Base-by-base conservation (phyloP, 2,113 vertebrate species). In the Brachypteracias leptosomus region DNA sequence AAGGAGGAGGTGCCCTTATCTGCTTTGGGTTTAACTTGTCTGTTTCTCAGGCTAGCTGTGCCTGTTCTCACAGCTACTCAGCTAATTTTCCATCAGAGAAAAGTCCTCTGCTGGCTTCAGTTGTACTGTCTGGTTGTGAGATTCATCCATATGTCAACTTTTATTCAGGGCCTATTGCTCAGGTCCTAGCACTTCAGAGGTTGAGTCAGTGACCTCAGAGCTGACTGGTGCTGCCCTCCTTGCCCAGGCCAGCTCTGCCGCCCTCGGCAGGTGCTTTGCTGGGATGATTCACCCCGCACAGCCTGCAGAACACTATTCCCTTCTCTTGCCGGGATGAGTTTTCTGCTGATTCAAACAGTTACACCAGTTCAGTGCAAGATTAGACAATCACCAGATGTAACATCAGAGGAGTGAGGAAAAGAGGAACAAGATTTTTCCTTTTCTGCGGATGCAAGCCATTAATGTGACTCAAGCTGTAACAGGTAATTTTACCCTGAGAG, bases 261-360 rank as follows among this genome's bases (percentile, higher is more conserved):
- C 33, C 16, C 63, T 62, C 9, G 3, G 47, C n/a, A 58, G 74
- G 72, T 57, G 54, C 38, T 49, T 25, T 58, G 20, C 55, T 0
- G 0, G 83, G 71, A 31, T 58, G 58, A 70, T 28, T 46, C 51
- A 40, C 49, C 72, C 61, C 11, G 1, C 55, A 74, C 46, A 54
- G 17, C 51, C 46, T 73, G 79, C 72, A 74, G 65, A 93, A 90
- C 0, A 0, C 47, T 74, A 59, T 19, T 84, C 46, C 33, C 12
- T 94, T 80, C 33, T 77, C 83, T 74, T 88, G 25, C 22, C 2
- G 2, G 47, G 9, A 28, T 80, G 58, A 85, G 35, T 74, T 84
- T 94, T 90, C 83, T 89, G 86, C 80, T 90, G 83, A 92, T 86
- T 77, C 76, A 89, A 78, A 2, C 3, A 80, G 55, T 75, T 90